Evolutionary conservation across 2,888 invertebrate genomes (phyloP).

Genomic region (Hedya salicella): DNA sequence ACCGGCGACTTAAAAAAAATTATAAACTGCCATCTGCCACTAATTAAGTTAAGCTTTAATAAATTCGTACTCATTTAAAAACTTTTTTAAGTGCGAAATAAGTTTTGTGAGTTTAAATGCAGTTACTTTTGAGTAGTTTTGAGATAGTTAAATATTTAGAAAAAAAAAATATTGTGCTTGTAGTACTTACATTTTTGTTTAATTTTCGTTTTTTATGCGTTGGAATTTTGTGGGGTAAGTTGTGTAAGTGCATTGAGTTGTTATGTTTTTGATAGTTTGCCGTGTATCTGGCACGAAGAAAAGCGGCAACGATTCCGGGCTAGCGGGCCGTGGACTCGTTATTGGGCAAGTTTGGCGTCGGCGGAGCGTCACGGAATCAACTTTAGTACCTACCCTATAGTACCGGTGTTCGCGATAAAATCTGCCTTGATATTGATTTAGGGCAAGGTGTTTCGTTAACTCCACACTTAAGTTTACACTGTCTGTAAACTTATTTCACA

Average conservation of each 20-base stretch:
- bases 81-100: constrained; percentile 18
- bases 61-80: constrained; percentile 9
- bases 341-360: constrained; percentile 36
- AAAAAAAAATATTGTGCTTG: background rate
- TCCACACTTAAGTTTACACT: constrained; percentile 45
- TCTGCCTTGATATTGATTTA: constrained; percentile 61
- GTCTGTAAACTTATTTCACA: background rate
- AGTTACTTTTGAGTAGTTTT: background rate
- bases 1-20: background rate
- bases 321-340: constrained; percentile 13
- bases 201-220: background rate
- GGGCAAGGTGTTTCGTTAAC: constrained; percentile 57
- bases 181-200: background rate
- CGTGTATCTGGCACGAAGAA: background rate
- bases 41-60: background rate
- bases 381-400: constrained; percentile 49
- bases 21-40: background rate
- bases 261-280: constrained; percentile 19
- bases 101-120: constrained; percentile 12
- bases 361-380: constrained; percentile 43
- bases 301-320: constrained; percentile 13
- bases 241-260: constrained; percentile 8
- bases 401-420: constrained; percentile 58
- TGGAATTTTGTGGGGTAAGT: constrained; percentile 32
- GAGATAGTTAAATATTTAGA: background rate